Evolutionary conservation across 2,113 vertebrate genomes (phyloP), one percentile per base, ranked within the genome.

Genomic region (Malurus melanocephalus): DNA sequence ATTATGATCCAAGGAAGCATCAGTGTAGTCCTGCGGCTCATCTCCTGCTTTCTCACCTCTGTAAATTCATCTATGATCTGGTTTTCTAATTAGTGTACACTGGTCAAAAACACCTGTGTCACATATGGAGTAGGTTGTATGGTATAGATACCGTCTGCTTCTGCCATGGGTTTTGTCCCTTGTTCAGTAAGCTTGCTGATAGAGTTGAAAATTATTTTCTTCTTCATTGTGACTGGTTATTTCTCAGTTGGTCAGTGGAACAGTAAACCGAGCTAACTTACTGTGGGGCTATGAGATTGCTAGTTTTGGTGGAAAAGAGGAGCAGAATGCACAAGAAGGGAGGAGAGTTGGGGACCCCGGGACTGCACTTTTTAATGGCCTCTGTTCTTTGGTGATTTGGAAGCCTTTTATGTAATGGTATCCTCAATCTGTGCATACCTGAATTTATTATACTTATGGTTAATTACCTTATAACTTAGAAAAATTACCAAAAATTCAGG

Each of bases 11-110:
- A 45, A 10, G 35, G 55, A 80, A 85, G 26, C 43, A 87, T 13
- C 11, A n/a, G 0, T 11, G 7, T 56, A 32, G 67, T 59, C n/a
- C 40, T 77, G 11, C 76, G 33, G 26, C 64, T 76, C 28, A 42
- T 77, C 20, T 89, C 13, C n/a, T 75, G 28, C 38, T 76, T 79
- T 73, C n/a, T 48, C 38, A 49, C 8, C 35, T 62, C 60, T 71
- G 8, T 46, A 26, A 82, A 55, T 57, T 73, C 13, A 28, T 1
- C 0, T 20, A 5, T 0, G 2, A 20, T 64, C 19, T 45, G 16
- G 3, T 72, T 91, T 79, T 80, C 38, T 87, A 17, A 7, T 77
- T 22, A 20, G 1, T 30, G 43, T 5, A 24, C 7, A 3, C 20
- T 55, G 35, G 11, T 48, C 53, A 33, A 51, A 85, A 48, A n/a